phyloP scores from a whole-genome alignment of 2,888 invertebrate genomes.

The Lobophora halterata region DNA sequence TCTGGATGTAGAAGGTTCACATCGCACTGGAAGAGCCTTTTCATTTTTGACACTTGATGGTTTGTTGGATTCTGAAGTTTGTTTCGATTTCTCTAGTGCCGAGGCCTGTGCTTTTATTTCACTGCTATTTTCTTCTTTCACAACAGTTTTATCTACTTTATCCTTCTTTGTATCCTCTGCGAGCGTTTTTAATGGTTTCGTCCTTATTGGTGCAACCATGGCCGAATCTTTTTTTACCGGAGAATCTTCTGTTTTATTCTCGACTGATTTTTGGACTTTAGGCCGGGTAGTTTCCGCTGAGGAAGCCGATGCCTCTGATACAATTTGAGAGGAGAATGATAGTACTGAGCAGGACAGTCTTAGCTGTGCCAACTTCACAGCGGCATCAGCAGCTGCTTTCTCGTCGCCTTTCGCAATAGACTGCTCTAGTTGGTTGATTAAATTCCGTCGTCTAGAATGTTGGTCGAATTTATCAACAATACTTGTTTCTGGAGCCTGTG shows the following conservation, averaged over 20 bases:
- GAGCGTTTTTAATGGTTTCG: background rate
- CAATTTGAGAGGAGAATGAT: constrained; percentile 70
- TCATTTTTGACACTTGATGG: constrained; percentile 14
- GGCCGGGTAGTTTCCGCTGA: constrained; percentile 8
- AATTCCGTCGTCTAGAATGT: constrained; percentile 58
- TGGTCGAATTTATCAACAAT: constrained; percentile 35
- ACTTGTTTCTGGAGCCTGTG: constrained; percentile 3
- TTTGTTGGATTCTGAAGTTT: constrained; percentile 5
- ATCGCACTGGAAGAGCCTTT: constrained; percentile 1
- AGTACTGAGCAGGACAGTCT: constrained; percentile 87
- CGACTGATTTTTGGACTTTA: background rate
- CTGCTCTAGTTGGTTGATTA: constrained; percentile 86
- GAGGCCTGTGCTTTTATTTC: background rate
- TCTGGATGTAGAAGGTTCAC: constrained; percentile 33
- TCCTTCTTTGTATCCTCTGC: background rate
- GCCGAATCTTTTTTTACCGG: background rate
- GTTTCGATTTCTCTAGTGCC: constrained; percentile 6
- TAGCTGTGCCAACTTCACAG: constrained; percentile 87
- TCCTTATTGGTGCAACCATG: background rate
- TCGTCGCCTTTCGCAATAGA: constrained; percentile 90
- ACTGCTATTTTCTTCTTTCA: constrained; percentile 8
- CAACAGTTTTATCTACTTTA: background rate
- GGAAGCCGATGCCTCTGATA: constrained; percentile 43
- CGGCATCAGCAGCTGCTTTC: constrained; percentile 87
- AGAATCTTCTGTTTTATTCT: constrained; percentile 12